Base-by-base conservation (phyloP, 2,888 invertebrate species). In the Cephus pygmeus region DNA sequence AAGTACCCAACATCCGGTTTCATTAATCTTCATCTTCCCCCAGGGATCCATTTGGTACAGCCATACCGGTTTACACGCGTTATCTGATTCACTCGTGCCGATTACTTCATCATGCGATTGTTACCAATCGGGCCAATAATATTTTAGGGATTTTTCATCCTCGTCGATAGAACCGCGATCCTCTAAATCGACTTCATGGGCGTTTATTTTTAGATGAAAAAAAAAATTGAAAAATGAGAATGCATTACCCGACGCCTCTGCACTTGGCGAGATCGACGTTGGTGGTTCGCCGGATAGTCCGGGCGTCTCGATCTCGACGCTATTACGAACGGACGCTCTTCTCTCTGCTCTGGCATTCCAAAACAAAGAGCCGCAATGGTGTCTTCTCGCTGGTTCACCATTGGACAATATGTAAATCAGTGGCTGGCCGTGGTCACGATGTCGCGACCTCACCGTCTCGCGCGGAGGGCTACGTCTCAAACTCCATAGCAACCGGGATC, bases 321-420 rank as follows among this genome's bases (percentile, higher is more conserved):
- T 89, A 90, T 90, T 90, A 89, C 89, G 85, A 86, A 81, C 85
- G 79, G 79, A 75, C 83, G 79, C 80, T 80, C 79, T 79, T 69
- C 78, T 69, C 69, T 74, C 76, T 78, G 85, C 82, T 86, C 80
- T 81, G 90, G 89, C 89, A 91, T 91, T 91, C 90, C 90, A 90
- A 91, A 91, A 91, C 88, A 89, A 90, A 90, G 89, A 91, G 84
- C 84, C 87, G 86, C 87, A 88, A 89, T 69, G 73, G 74, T 75
- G 34, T 69, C 69, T 77, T 75, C 77, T 40, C 86, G 88, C 85
- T 87, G 88, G 83, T 86, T 88, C 87, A 86, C 84, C 87, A 88
- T 87, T 90, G 90, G 90, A 90, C 91, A 90, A 91, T 91, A 91
- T 91, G 91, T 91, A 91, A 91, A 91, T 91, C 90, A 91, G 90